These are phyloP conservation scores for Suillia variegata DNA, from an alignment of 2,888 invertebrate species.

Conservation along the genomic window DNA sequence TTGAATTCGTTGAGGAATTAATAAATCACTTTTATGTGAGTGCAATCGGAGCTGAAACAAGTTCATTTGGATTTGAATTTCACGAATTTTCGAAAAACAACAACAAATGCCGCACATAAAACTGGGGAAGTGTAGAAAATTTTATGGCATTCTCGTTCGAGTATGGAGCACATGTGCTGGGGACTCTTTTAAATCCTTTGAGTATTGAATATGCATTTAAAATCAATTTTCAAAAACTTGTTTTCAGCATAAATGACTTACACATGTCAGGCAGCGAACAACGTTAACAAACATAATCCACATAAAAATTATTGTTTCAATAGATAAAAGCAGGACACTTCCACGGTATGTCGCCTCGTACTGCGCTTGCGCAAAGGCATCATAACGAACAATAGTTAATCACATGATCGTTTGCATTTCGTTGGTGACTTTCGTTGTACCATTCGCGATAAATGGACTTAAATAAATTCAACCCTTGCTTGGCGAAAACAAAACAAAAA, in stretches of 20 bases:
- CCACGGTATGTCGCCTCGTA: neutral
- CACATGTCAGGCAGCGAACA: too few species aligned
- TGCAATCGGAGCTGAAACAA: slow-evolving; percentile 25
- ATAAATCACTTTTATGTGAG: slow-evolving; percentile 28
- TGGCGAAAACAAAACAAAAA: too few species aligned
- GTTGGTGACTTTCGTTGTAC: slow-evolving; percentile 21
- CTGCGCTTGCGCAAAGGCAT: neutral
- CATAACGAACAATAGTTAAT: slow-evolving; percentile 23
- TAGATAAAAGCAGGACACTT: neutral
- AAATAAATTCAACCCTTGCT: too few species aligned
- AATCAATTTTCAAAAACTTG: neutral
- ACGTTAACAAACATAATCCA: too few species aligned
- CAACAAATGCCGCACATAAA: neutral
- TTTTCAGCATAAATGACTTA: too few species aligned
- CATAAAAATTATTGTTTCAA: too few species aligned
- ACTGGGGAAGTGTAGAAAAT: neutral
- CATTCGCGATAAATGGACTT: too few species aligned
- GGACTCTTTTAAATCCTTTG: neutral
- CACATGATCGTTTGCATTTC: slow-evolving; percentile 24
- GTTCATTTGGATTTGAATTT: neutral
- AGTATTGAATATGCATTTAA: neutral
- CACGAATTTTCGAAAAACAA: too few species aligned
- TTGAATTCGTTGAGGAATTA: slow-evolving; percentile 33
- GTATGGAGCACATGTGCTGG: neutral
- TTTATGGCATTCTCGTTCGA: neutral